A percentile compares a stretch with the other conserved stretches of the same genome.
Conservation (phyloP, 1,140 invertebrate genomes). For the Marisa cornuarietis region DNA sequence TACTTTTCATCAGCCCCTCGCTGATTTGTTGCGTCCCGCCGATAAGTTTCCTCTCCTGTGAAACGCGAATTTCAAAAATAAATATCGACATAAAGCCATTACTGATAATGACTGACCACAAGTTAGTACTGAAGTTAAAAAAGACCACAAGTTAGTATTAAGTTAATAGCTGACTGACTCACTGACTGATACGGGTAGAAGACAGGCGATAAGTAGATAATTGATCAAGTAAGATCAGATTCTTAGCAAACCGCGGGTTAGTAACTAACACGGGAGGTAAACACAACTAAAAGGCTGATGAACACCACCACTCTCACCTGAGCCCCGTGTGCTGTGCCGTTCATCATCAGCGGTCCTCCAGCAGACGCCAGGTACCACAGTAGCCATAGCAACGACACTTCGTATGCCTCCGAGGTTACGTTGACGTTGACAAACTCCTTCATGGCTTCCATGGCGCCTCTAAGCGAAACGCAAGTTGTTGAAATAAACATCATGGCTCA, state of each 20-base stretch:
- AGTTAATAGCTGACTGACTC: no score
- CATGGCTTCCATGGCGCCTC: constrained; percentile 39
- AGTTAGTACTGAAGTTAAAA: no score
- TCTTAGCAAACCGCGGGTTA: no score
- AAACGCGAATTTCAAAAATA: background rate
- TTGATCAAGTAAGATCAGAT: no score
- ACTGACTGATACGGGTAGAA: no score
- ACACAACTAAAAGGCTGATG: no score
- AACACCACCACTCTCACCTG: constrained; percentile 40
- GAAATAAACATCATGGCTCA: no score
- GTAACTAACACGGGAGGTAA: no score
- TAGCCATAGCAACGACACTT: constrained; percentile 64
- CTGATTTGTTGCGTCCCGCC: constrained; percentile 65
- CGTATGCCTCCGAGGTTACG: constrained; percentile 61
- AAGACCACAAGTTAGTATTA: no score
- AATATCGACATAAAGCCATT: no score
- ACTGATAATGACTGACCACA: no score
- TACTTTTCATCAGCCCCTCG: constrained; percentile 51
- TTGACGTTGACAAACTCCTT: constrained; percentile 42
- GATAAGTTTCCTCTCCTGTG: constrained; percentile 63
- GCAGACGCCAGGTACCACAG: constrained; percentile 63
- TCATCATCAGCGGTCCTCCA: constrained; percentile 56
- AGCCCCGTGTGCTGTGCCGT: constrained; percentile 59
- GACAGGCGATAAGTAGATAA: no score
- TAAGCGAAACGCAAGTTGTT: background rate